Percentiles rank a stretch among this genome's conserved stretches.
These are phyloP conservation scores for Phylloscopus trochilus DNA, from an alignment of 2,113 vertebrate genomes.

Conservation along the genomic window DNA sequence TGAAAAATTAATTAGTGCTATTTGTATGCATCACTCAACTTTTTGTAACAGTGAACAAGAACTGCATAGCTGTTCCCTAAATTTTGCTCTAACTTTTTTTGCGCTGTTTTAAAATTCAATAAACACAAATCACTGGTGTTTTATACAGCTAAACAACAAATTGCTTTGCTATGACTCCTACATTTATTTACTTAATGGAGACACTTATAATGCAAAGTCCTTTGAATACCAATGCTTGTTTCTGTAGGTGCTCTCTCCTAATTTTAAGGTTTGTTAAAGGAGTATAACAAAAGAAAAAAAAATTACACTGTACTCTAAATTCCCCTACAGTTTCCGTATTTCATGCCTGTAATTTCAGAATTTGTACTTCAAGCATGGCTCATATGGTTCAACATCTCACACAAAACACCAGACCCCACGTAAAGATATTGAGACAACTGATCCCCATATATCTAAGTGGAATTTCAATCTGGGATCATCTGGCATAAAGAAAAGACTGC, in stretches of 20 bases:
- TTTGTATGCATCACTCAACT: slow-evolving; percentile 50
- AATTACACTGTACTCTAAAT: background rate
- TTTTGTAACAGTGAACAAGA: slow-evolving; percentile 31
- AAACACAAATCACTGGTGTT: slow-evolving; percentile 55
- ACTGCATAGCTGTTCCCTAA: background rate
- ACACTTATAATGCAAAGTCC: background rate
- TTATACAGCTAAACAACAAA: slow-evolving; percentile 46
- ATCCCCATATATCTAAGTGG: background rate
- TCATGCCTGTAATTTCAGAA: background rate
- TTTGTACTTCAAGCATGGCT: background rate
- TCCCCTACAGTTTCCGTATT: background rate
- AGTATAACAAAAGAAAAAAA: background rate
- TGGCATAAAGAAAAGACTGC: background rate
- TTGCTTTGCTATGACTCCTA: slow-evolving; percentile 10
- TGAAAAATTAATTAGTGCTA: slow-evolving; percentile 63
- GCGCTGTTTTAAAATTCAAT: slow-evolving; percentile 30
- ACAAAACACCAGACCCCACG: background rate
- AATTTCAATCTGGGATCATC: background rate
- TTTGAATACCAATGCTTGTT: slow-evolving; percentile 3
- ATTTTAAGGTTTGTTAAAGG: background rate
- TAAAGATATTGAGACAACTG: background rate
- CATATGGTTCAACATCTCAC: background rate
- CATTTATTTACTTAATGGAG: background rate
- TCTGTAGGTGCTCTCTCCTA: background rate
- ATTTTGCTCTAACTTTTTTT: slow-evolving; percentile 10